Base-by-base conservation (phyloP, 2,888 invertebrate species). In the Thereva nobilitata region DNA sequence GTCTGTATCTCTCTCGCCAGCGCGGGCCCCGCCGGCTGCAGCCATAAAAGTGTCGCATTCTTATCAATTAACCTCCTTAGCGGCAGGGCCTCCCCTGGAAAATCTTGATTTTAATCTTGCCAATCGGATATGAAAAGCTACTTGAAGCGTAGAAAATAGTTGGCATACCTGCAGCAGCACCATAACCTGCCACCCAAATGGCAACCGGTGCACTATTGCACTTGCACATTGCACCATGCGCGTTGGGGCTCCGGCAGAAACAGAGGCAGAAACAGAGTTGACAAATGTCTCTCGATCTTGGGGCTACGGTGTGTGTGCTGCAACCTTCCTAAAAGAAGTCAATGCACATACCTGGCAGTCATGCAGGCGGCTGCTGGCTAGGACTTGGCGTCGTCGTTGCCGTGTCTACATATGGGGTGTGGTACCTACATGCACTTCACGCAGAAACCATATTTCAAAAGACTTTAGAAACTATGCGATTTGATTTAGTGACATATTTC, bases 111-210 rank as follows among this genome's bases (percentile, higher is more conserved):
- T n/a, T 23, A 52, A 9, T 35, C 4, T 52, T 34, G 23, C 52
- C 52, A 52, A 52, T 52, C 52, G 6, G 52, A 52, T 52, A 34
- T 52, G 52, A 34, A 52, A 52, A 35, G 23, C 52, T 52, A 35
- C 35, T 5, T 23, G 6, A n/a, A 12, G n/a, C 35, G 52, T 35
- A 52, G 52, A 52, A 35, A 23, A 52, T 52, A 52, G 34, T 35
- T 34, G 52, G 35, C 23, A 34, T 52, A 52, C 52, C 35, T 23
- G 23, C 23, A 52, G 52, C 12, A 9, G 6, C 34, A 35, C 5
- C 12, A 12, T 52, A 35, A 52, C 52, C 35, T 34, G 35, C 23
- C 52, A 52, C 52, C 52, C 12, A 52, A 9, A 12, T 35, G 7
- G 52, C 52, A 6, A 52, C 23, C 23, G 23, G 4, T 52, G 35